phyloP scores from a whole-genome alignment of 2,113 vertebrate species.

The Phaethornis superciliosus region DNA sequence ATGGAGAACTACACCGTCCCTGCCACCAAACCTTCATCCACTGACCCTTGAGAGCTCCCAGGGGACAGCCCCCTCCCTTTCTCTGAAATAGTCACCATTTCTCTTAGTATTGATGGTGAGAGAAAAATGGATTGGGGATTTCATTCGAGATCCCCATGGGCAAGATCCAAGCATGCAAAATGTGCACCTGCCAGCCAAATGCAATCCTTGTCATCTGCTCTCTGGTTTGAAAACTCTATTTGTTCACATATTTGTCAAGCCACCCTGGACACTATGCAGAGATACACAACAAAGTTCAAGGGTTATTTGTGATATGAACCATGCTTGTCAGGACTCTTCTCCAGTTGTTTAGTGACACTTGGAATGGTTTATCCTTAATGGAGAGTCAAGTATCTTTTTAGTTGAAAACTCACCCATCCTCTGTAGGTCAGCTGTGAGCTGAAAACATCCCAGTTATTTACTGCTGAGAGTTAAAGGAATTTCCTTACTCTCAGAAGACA shows the following conservation, averaged over 20 bases:
- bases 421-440: constrained; percentile 39
- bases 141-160: background rate
- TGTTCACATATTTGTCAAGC: background rate
- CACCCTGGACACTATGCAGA: background rate
- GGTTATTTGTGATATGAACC: background rate
- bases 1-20: background rate
- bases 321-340: background rate
- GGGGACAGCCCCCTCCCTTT: background rate
- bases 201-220: background rate
- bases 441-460: constrained; percentile 52
- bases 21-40: background rate
- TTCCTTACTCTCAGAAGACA: constrained; percentile 46
- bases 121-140: background rate
- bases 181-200: background rate
- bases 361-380: background rate
- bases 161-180: background rate
- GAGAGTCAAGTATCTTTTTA: background rate
- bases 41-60: background rate
- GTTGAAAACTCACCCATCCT: background rate
- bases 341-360: constrained; percentile 1
- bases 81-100: background rate
- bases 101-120: background rate
- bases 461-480: constrained; percentile 47
- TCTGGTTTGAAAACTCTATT: background rate
- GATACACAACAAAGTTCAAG: constrained; percentile 34